phyloP scores from a whole-genome alignment of 1,140 invertebrate genomes.

The Diplogasteroides magnus region DNA sequence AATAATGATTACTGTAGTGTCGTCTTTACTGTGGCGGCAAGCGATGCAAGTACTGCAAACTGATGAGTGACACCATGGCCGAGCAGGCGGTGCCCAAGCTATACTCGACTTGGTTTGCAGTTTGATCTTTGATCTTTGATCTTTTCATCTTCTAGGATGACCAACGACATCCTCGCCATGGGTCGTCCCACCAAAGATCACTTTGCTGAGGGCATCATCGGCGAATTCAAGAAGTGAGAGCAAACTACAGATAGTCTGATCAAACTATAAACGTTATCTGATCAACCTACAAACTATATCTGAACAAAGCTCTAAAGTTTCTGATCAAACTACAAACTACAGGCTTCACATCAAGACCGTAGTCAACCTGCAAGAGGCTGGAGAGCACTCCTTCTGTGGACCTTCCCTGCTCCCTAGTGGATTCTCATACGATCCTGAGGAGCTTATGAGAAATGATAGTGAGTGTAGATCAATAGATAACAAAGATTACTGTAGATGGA shows the following conservation, averaged over 20 bases:
- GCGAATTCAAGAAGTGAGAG: slow-evolving; percentile 17
- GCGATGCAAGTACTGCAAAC: slow-evolving; percentile 8
- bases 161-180: slow-evolving; percentile 21
- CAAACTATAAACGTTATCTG: background rate
- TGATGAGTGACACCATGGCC: background rate
- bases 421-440: slow-evolving; percentile 28
- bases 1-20: slow-evolving; percentile 3
- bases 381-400: slow-evolving; percentile 28
- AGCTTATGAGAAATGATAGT: slow-evolving; percentile 23
- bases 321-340: too few species aligned
- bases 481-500: too few species aligned
- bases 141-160: slow-evolving; percentile 7
- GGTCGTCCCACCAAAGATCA: slow-evolving; percentile 11
- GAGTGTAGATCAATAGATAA: too few species aligned
- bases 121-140: background rate
- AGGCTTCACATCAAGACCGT: slow-evolving; percentile 15
- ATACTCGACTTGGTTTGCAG: slow-evolving; percentile 9
- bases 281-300: too few species aligned
- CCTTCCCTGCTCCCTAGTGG: slow-evolving; percentile 10
- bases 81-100: slow-evolving; percentile 9
- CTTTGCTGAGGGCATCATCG: slow-evolving; percentile 5
- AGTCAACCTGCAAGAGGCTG: slow-evolving; percentile 25
- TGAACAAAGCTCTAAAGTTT: too few species aligned
- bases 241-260: background rate
- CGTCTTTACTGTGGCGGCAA: slow-evolving; percentile 13